These are phyloP conservation scores for Pyrocoelia pectoralis DNA, from an alignment of 2,888 invertebrate genomes.

Conservation along the genomic window DNA sequence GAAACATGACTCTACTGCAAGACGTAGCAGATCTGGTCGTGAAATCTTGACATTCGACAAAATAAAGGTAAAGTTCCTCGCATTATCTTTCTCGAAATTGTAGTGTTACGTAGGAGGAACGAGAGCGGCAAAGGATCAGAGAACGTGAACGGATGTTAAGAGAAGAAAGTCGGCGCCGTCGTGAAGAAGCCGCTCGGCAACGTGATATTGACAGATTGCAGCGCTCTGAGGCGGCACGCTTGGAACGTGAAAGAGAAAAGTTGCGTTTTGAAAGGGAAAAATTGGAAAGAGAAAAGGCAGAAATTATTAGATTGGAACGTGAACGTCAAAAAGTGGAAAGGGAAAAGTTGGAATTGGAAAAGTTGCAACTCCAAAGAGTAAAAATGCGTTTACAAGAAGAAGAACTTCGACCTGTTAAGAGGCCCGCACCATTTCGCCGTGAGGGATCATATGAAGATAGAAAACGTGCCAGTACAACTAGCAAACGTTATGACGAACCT, in stretches of 20 bases:
- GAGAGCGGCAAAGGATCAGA: constrained; percentile 76
- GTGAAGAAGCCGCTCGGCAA: constrained; percentile 79
- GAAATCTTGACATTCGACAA: constrained; percentile 82
- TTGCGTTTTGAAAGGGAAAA: constrained; percentile 84
- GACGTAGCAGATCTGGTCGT: constrained; percentile 61
- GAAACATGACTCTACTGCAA: constrained; percentile 43
- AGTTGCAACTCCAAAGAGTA: constrained; percentile 83
- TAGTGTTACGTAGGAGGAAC: constrained; percentile 70
- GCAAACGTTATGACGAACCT: constrained; percentile 63
- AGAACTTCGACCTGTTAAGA: constrained; percentile 65
- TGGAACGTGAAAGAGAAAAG: constrained; percentile 83
- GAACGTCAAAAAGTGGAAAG: constrained; percentile 79
- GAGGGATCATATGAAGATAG: constrained; percentile 53
- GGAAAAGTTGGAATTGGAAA: constrained; percentile 68
- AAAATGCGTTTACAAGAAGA: constrained; percentile 71
- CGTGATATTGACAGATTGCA: constrained; percentile 84
- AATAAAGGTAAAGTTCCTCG: constrained; percentile 69
- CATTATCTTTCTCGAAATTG: no score
- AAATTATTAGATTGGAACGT: constrained; percentile 81
- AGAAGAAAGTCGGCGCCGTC: constrained; percentile 82
- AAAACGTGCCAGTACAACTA: constrained; percentile 50
- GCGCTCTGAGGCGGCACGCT: constrained; percentile 82
- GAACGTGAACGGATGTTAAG: constrained; percentile 80
- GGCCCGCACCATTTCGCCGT: constrained; percentile 62
- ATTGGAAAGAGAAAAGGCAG: constrained; percentile 88